phyloP scores from a whole-genome alignment of 2,113 vertebrate genomes.

The Calidris pugnax region DNA sequence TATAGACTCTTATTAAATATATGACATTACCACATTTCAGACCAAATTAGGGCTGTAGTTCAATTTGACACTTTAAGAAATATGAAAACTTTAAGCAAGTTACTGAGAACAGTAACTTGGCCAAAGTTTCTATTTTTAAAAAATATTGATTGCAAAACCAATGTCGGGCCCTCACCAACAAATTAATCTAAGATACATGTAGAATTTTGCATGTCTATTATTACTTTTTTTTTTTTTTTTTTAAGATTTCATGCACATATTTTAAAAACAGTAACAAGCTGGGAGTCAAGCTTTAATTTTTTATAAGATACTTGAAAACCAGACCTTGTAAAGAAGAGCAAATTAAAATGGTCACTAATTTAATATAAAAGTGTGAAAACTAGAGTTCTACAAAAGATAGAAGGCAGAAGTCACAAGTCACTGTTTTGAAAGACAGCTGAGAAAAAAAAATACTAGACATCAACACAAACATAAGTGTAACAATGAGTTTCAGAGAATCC shows the following conservation, averaged over 20 bases:
- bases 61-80: not conserved
- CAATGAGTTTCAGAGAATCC: not conserved
- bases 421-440: not conserved
- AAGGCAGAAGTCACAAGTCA: not conserved
- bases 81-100: not conserved
- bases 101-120: not conserved
- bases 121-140: not conserved
- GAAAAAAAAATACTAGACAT: not conserved
- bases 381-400: not conserved
- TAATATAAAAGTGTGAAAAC: not conserved
- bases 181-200: fast-evolving
- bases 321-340: not conserved
- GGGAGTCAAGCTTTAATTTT: not conserved
- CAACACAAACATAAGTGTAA: not conserved
- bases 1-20: not conserved
- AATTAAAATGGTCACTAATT: not conserved
- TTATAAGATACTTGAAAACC: not conserved
- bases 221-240: not conserved
- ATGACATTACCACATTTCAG: not conserved
- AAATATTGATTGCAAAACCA: not conserved
- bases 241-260: not conserved
- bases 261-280: not conserved
- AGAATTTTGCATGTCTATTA: not conserved
- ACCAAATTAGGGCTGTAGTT: not conserved
- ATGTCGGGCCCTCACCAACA: not conserved